phyloP scores from a whole-genome alignment of 2,888 invertebrate genomes.

The Incurvaria masculella region DNA sequence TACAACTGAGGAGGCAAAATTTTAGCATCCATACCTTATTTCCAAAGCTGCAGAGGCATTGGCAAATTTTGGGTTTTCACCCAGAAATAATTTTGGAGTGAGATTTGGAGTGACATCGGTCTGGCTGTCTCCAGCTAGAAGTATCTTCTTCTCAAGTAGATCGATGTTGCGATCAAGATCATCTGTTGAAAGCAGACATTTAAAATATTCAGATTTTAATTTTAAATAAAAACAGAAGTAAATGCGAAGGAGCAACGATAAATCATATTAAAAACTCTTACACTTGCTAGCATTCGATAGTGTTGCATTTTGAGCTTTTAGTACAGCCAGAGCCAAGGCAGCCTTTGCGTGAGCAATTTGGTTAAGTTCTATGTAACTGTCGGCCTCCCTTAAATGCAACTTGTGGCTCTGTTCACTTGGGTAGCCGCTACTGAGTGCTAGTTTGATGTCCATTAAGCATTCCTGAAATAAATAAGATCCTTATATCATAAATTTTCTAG shows the following conservation, averaged over 20 bases:
- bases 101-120: slow-evolving; percentile 18
- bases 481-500: too few species aligned
- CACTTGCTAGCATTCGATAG: slow-evolving; percentile 26
- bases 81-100: slow-evolving; percentile 38
- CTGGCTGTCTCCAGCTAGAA: slow-evolving; percentile 14
- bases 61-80: slow-evolving; percentile 48
- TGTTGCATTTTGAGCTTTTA: slow-evolving; percentile 22
- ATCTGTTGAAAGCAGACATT: slow-evolving; percentile 19
- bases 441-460: slow-evolving; percentile 60
- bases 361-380: slow-evolving; percentile 59
- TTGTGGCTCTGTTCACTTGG: slow-evolving; percentile 62
- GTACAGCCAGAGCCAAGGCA: slow-evolving; percentile 24
- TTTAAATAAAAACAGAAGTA: slow-evolving; percentile 4
- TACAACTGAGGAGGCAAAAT: background rate
- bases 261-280: background rate
- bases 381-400: slow-evolving; percentile 61
- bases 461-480: slow-evolving; percentile 53
- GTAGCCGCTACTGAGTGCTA: slow-evolving; percentile 60
- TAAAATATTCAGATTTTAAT: background rate
- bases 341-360: slow-evolving; percentile 33
- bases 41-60: slow-evolving; percentile 54
- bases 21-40: slow-evolving; percentile 27
- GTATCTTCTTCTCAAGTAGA: slow-evolving; percentile 29
- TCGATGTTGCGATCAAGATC: slow-evolving; percentile 34
- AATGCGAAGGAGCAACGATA: too few species aligned